phyloP scores from a whole-genome alignment of 1,140 invertebrate species.

The Lamellibrachia luymesi region DNA sequence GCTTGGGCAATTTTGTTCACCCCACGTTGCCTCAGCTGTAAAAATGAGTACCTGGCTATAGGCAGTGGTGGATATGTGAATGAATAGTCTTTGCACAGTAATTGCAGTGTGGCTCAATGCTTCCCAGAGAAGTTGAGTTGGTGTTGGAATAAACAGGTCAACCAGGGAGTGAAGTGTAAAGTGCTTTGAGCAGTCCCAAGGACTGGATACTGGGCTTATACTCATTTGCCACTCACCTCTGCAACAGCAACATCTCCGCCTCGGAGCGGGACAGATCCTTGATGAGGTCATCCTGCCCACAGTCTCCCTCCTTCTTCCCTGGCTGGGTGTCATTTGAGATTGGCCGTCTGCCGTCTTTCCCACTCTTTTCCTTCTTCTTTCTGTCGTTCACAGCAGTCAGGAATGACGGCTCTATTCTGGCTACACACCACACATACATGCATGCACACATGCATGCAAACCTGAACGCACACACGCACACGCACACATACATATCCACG shows the following conservation, averaged over 20 bases:
- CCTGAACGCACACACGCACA: not conserved
- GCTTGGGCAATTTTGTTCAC: too few relatives aligned
- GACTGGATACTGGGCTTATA: too few relatives aligned
- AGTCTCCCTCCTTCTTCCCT: conserved; percentile 10
- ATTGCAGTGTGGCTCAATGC: too few relatives aligned
- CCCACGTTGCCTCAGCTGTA: too few relatives aligned
- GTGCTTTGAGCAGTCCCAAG: too few relatives aligned
- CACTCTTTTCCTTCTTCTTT: conserved; percentile 33
- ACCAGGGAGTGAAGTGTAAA: too few relatives aligned
- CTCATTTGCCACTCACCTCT: conserved; percentile 37
- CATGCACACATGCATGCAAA: not conserved
- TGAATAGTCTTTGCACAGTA: too few relatives aligned
- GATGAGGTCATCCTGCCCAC: conserved; percentile 11
- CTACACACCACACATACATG: conserved; percentile 5
- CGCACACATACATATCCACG: not conserved
- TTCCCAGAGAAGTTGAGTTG: too few relatives aligned
- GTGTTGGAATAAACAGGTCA: too few relatives aligned
- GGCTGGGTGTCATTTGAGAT: conserved; percentile 34
- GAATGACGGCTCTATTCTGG: not conserved
- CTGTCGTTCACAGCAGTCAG: conserved; percentile 21
- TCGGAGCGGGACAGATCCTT: conserved; percentile 36
- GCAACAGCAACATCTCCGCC: conserved; percentile 49
- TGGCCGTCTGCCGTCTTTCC: conserved; percentile 26
- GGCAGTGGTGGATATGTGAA: too few relatives aligned
- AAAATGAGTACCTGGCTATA: too few relatives aligned